Evolutionary conservation across 2,797 vertebrate species (phyloP), one percentile per base, ranked within the genome.

Genomic region (Nothura maculosa): DNA sequence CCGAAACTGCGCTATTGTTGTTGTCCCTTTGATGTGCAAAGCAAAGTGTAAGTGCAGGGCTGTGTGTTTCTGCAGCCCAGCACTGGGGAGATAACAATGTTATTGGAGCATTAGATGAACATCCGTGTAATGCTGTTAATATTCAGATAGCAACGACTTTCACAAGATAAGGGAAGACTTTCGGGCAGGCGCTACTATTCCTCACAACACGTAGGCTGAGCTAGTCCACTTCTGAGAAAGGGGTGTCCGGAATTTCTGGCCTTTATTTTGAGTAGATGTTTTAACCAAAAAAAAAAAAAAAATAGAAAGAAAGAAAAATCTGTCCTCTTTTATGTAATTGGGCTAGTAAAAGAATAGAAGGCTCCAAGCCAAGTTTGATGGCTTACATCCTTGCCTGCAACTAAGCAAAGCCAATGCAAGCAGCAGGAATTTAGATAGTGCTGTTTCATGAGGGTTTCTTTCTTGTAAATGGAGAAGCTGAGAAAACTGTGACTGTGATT

Each of bases 1-100:
- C 50, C 83, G 25, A 38, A 67, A 70, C 74, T 8, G 0, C 2
- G 20, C 87, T 47, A 48, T 60, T 85, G 93, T 87, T 3, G 5
- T n/a, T 30, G 78, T 48, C 18, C 83, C 88, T 96, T 93, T 96
- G 92, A 92, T 90, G 82, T 89, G 87, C 75, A 14, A n/a, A 87
- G 68, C 72, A 5, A 70, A 78, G 87, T 21, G 0, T 34, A 28
- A 74, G 42, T 15, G 7, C 3, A 68, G 36, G 76, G 60, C 38
- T 0, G 38, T 81, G 75, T 69, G 60, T 13, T 87, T 47, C 64
- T 74, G 5, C 81, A 57, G 73, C 13, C 16, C 4, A 19, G 60
- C 69, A 70, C 48, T 25, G 4, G 8, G 61, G 67, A 91, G 90
- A 94, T 64, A 85, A 81, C 69, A 38, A 5, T 28, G 78, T 42